Conservation (phyloP, 2,113 vertebrate species). For the Parotia lawesii region DNA sequence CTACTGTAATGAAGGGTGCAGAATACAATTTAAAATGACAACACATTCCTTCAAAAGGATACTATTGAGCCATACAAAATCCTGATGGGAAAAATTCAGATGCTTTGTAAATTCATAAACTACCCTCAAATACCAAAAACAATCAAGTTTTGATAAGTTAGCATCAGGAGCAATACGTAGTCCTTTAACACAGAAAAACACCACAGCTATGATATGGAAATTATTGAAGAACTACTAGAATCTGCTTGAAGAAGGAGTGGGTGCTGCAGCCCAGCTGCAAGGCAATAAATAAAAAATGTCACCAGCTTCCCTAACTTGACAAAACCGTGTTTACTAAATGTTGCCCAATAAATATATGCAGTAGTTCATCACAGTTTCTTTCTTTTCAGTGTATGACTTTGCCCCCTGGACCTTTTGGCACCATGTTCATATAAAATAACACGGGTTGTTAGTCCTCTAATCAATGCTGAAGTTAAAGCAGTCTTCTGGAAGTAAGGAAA, state of each 20-base stretch:
- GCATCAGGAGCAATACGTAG: neutral
- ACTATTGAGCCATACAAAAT: neutral
- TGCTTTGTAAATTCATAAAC: neutral
- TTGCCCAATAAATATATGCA: neutral
- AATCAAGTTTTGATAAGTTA: neutral
- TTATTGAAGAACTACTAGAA: neutral
- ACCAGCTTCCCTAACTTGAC: neutral
- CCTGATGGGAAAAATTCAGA: neutral
- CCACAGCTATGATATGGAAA: neutral
- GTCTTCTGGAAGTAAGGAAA: neutral
- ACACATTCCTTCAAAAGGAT: neutral
- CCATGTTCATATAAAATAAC: neutral
- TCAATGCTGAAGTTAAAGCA: neutral
- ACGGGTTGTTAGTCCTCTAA: neutral
- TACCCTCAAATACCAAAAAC: neutral
- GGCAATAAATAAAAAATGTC: neutral
- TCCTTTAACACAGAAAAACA: neutral
- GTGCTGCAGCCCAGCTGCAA: neutral
- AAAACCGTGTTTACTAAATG: neutral
- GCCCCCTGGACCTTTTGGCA: neutral
- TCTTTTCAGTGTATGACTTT: neutral
- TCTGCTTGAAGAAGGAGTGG: neutral
- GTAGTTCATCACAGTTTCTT: neutral
- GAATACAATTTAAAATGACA: neutral
- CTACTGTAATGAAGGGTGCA: neutral